These are phyloP conservation scores for Drosophila meridionalis DNA, from an alignment of 2,888 invertebrate species.

Conservation along the genomic window DNA sequence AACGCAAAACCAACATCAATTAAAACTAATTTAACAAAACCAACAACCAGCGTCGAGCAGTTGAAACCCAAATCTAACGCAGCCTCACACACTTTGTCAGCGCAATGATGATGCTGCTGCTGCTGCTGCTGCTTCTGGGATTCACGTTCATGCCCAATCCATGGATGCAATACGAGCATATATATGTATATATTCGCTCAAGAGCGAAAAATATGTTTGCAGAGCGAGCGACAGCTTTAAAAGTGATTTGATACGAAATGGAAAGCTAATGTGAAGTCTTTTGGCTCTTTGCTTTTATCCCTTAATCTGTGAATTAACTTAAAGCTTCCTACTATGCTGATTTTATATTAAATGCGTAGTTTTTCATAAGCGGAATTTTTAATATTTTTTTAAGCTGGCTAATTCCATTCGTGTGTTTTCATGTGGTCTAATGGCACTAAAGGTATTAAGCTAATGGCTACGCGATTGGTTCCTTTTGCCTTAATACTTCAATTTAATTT, in stretches of 20 bases:
- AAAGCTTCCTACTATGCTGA: background rate
- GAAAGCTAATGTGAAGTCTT: conserved; percentile 4
- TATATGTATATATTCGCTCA: background rate
- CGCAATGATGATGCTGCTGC: conserved; percentile 5
- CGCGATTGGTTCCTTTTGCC: background rate
- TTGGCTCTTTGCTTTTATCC: background rate
- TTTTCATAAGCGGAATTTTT: background rate
- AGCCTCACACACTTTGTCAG: conserved; percentile 20
- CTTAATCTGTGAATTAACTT: background rate
- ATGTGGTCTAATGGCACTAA: background rate
- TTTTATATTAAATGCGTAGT: background rate
- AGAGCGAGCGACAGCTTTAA: conserved; percentile 8
- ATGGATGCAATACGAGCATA: conserved; percentile 18
- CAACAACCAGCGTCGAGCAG: conserved; percentile 26
- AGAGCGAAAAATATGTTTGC: conserved; percentile 34
- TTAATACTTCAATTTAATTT: background rate
- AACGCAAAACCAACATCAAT: conserved; percentile 26
- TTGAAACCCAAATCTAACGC: conserved; percentile 14
- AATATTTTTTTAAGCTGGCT: background rate
- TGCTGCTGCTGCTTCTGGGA: conserved; percentile 8
- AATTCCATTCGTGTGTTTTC: background rate
- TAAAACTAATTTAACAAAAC: conserved; percentile 16
- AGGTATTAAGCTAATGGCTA: background rate
- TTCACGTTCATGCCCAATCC: conserved; percentile 40
- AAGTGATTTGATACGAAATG: background rate